Evolutionary conservation across 2,888 invertebrate genomes (phyloP), one percentile per base, ranked within the genome.

Genomic region (Cenopis cana): DNA sequence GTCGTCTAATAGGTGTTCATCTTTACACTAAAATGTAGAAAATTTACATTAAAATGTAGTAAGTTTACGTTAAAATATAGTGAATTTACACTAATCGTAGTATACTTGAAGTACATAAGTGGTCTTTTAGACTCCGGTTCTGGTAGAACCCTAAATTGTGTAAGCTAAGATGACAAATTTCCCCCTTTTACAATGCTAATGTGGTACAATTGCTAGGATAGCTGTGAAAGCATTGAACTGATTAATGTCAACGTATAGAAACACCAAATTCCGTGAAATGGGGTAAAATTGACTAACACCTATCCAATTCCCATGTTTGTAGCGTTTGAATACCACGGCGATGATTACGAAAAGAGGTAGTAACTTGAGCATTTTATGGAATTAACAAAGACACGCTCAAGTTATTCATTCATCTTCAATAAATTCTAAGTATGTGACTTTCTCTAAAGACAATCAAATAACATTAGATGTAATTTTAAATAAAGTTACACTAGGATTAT

Each of bases 11-110:
- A 3, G 65, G 52, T 70, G 64, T 69, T 65, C 46, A 54, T 65
- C 64, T 59, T 57, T 65, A 66, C 36, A 70, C 36, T 70, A 67
- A 65, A 65, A 70, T 75, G 74, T 70, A 74, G 75, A 74, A 76
- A 72, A 73, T 68, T 74, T 70, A 69, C 52, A 75, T 71, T 74
- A 75, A 74, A 65, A 70, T 75, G 74, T 70, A 74, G 75, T 75
- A 76, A 72, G 72, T 68, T 74, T 70, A 69, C 52, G 74, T 71
- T 74, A 75, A 74, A 65, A 70, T 75, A 74, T 70, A 74, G 75
- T 75, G 76, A 72, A 73, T 68, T 74, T 70, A 69, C 52, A 75
- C 73, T 74, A 75, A 67, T 29, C 46, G 11, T 66, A 64, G 57
- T 38, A 52, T 54, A 46, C 12, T 41, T 4, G 24, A 38, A 54